These are phyloP conservation scores for Glomeris maerens DNA, from an alignment of 1,140 invertebrate genomes.

Conservation along the genomic window DNA sequence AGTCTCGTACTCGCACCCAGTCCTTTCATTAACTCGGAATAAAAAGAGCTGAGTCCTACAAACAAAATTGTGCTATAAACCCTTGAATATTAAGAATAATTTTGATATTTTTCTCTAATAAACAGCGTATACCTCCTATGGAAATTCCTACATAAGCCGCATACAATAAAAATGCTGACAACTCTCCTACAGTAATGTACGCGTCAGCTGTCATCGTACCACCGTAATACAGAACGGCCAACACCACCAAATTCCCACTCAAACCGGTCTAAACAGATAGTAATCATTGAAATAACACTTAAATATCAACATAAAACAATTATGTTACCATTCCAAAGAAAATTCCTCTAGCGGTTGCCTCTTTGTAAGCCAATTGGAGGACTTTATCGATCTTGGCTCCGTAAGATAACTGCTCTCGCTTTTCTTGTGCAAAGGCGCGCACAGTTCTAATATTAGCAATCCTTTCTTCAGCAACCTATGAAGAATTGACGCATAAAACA, in stretches of 20 bases:
- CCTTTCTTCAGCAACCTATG: constrained; percentile 74
- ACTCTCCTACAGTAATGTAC: constrained; percentile 67
- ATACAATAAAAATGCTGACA: constrained; percentile 83
- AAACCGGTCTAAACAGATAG: constrained; percentile 56
- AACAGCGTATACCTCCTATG: constrained; percentile 39
- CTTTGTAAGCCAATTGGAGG: constrained; percentile 64
- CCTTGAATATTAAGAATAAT: neutral
- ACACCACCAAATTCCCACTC: constrained; percentile 78
- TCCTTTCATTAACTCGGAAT: constrained; percentile 83
- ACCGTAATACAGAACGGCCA: constrained; percentile 86
- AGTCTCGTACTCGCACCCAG: constrained; percentile 75
- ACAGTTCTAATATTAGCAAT: constrained; percentile 89
- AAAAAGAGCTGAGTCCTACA: constrained; percentile 67
- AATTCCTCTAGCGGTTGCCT: constrained; percentile 66
- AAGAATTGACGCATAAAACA: constrained; percentile 16
- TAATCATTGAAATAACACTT: constrained; percentile 1
- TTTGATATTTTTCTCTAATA: neutral
- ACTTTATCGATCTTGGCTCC: constrained; percentile 52
- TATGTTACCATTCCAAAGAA: constrained; percentile 76
- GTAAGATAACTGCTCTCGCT: constrained; percentile 57
- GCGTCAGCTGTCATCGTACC: constrained; percentile 70
- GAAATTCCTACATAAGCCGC: constrained; percentile 84
- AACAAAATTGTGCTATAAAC: constrained; percentile 8
- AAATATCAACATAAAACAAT: constrained; percentile 3
- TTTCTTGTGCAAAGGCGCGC: constrained; percentile 76